These are phyloP conservation scores for Carduelis carduelis DNA, from an alignment of 2,797 vertebrate species.

Conservation along the genomic window DNA sequence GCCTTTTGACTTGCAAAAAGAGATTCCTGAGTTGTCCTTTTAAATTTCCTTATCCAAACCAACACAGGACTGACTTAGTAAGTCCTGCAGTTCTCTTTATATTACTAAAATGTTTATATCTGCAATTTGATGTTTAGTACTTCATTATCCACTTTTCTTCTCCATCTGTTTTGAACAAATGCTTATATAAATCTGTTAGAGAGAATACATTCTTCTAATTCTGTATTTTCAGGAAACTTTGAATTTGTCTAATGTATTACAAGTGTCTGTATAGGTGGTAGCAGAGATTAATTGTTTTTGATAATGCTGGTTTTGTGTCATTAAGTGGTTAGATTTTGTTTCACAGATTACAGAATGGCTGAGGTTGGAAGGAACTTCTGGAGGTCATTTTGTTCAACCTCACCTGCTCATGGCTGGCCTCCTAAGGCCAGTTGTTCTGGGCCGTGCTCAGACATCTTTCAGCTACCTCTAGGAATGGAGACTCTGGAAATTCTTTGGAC, in stretches of 20 bases:
- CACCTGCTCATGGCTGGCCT: neutral
- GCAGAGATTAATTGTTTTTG: neutral
- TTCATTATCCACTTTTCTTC: neutral
- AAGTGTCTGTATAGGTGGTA: neutral
- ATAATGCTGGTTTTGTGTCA: neutral
- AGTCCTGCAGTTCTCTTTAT: neutral
- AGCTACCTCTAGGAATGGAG: neutral
- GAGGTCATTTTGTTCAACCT: neutral
- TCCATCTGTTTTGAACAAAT: neutral
- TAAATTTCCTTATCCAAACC: neutral
- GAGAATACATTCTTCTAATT: neutral
- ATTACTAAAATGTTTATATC: neutral
- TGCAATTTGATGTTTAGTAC: neutral
- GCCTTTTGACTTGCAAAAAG: neutral
- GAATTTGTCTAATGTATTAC: neutral
- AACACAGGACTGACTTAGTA: neutral
- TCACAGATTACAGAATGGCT: neutral
- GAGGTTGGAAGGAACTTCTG: neutral
- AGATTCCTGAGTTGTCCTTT: neutral
- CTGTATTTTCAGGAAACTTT: neutral
- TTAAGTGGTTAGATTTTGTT: neutral
- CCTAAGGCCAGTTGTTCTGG: neutral
- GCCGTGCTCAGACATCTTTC: neutral
- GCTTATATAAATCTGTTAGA: neutral
- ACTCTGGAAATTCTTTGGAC: neutral